Conservation (phyloP, 30 jellyfish, hydroid and myxozoan genomes). For the Sanderia malayensis region DNA sequence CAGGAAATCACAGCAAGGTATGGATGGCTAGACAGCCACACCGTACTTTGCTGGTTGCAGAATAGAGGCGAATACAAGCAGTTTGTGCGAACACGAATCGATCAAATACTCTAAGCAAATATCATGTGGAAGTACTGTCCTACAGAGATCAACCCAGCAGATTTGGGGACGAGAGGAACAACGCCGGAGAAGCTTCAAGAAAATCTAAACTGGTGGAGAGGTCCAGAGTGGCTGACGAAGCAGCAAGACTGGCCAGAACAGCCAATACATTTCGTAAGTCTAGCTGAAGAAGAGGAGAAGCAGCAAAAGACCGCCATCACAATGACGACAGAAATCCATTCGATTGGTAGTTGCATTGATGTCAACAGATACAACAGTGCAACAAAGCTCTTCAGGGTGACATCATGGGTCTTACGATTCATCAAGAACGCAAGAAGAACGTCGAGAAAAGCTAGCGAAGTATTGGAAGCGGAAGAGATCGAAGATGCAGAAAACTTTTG, state of each 20-base stretch:
- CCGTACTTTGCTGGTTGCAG: slow-evolving; percentile 44
- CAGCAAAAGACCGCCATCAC: slow-evolving; percentile 1
- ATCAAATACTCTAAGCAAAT: slow-evolving; percentile 20
- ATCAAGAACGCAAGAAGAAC: slow-evolving; percentile 20
- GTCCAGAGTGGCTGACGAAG: slow-evolving; percentile 51
- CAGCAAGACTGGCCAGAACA: slow-evolving; percentile 43
- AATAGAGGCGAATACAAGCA: slow-evolving; percentile 32
- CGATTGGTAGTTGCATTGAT: slow-evolving; percentile 22
- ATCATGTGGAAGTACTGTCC: slow-evolving; percentile 58
- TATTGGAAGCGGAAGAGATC: neutral
- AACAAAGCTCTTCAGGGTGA: slow-evolving; percentile 34
- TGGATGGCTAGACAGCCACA: slow-evolving; percentile 44
- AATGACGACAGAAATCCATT: too few species aligned
- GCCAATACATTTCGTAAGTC: neutral
- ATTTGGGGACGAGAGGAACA: slow-evolving; percentile 60
- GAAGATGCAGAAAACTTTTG: slow-evolving; percentile 34
- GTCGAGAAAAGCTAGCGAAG: slow-evolving; percentile 3
- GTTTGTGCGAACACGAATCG: slow-evolving; percentile 31
- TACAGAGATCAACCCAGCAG: slow-evolving; percentile 59
- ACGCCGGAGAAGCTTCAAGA: slow-evolving; percentile 32
- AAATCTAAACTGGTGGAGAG: slow-evolving; percentile 24
- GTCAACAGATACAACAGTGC: slow-evolving; percentile 31
- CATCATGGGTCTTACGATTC: slow-evolving; percentile 47
- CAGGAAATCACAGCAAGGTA: slow-evolving; percentile 14
- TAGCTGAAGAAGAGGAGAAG: slow-evolving; percentile 27